phyloP scores from a whole-genome alignment of 2,797 vertebrate genomes.

The Catamblyrhynchus diadema region DNA sequence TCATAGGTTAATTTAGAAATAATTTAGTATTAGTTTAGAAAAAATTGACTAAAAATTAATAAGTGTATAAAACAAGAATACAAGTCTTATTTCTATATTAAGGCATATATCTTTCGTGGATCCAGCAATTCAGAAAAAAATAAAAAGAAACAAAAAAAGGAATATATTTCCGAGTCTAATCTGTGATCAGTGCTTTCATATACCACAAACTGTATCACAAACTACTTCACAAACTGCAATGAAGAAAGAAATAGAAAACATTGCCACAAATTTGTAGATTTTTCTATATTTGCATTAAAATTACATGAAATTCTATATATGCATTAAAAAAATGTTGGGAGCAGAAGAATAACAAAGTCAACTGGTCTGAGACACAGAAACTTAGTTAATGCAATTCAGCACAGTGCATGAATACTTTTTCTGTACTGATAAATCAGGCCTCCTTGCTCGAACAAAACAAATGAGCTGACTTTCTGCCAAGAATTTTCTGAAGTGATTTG shows the following conservation, averaged over 20 bases:
- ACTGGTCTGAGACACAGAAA: neutral
- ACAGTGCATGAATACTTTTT: neutral
- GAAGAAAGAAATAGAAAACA: neutral
- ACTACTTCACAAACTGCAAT: neutral
- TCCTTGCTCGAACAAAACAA: slow-evolving; percentile 22
- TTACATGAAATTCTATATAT: neutral
- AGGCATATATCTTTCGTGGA: neutral
- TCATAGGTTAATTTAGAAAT: neutral
- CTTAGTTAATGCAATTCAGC: neutral
- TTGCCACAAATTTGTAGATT: neutral
- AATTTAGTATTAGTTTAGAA: neutral
- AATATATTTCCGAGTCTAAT: neutral
- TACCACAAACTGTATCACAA: neutral
- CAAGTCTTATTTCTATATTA: neutral
- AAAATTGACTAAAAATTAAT: neutral
- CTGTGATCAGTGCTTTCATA: neutral
- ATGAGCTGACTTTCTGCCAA: slow-evolving; percentile 32
- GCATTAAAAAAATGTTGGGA: neutral
- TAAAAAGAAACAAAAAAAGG: neutral
- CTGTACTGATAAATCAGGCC: slow-evolving; percentile 11
- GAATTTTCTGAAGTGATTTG: slow-evolving; percentile 45
- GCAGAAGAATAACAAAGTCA: neutral
- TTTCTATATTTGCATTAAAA: neutral
- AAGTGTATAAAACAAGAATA: neutral
- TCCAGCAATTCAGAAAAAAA: neutral